Percentiles rank a stretch among this genome's conserved stretches.
These are phyloP conservation scores for Drosophila sproati DNA, from an alignment of 1,140 invertebrate genomes.

Conservation along the genomic window DNA sequence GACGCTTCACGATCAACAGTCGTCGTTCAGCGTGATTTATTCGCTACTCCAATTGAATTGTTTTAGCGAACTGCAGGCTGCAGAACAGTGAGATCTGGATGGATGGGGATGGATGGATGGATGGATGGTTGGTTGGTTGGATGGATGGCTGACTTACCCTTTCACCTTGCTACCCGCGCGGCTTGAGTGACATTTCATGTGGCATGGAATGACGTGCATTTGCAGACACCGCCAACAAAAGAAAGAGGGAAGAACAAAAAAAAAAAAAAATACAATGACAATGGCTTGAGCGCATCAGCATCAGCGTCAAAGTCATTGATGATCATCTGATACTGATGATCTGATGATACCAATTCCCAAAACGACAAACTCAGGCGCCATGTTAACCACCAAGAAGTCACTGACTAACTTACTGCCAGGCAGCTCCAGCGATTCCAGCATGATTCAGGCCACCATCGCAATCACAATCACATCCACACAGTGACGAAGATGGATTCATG, in stretches of 20 bases:
- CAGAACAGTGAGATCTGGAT: conserved; percentile 13
- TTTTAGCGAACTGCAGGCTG: conserved; percentile 53
- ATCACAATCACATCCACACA: conserved; percentile 6
- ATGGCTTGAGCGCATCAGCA: conserved; percentile 18
- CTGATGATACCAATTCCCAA: conserved; percentile 73
- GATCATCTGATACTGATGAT: conserved; percentile 75
- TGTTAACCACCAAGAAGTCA: conserved; percentile 81
- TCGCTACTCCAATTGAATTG: conserved; percentile 82
- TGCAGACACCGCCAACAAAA: conserved; percentile 59
- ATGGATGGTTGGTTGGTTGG: conserved; percentile 3
- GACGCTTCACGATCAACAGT: conserved; percentile 44
- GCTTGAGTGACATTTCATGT: conserved; percentile 81
- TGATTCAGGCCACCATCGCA: not conserved
- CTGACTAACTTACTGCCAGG: conserved; percentile 56
- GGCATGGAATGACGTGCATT: conserved; percentile 67
- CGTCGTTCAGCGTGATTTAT: conserved; percentile 75
- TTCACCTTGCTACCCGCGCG: not conserved
- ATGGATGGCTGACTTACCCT: conserved; percentile 2
- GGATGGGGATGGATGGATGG: conserved; percentile 16
- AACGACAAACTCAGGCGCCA: conserved; percentile 82
- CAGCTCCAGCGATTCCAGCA: conserved; percentile 20
- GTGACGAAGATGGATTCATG: conserved; percentile 78
- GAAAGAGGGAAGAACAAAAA: conserved; percentile 9
- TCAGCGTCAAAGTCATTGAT: conserved; percentile 69
- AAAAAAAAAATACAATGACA: conserved; percentile 49